Conservation (phyloP, 92 coral and sea anemone genomes). For the Ricordea florida region DNA sequence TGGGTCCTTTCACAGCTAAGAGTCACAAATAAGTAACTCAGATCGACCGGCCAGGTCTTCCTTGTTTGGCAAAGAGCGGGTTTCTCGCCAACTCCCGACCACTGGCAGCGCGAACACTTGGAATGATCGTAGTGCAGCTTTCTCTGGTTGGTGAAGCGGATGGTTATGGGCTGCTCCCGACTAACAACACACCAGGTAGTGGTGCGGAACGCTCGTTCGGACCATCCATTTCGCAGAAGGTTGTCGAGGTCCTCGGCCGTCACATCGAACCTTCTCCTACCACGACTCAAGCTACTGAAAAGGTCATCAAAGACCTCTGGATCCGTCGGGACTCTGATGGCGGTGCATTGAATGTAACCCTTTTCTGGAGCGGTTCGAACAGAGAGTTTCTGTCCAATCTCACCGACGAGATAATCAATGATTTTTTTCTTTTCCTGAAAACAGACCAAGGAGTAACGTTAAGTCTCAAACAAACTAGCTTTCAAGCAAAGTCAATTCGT, state of each 20-base stretch:
- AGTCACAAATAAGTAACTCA: constrained; percentile 4
- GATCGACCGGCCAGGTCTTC: constrained; percentile 21
- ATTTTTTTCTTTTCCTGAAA: constrained; percentile 1
- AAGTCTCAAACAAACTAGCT: neutral
- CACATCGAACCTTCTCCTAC: constrained; percentile 11
- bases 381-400: neutral
- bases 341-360: neutral
- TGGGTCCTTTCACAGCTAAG: neutral
- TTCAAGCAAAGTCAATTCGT: neutral
- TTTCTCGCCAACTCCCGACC: constrained; percentile 24
- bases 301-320: constrained; percentile 1
- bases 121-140: constrained; percentile 20
- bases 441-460: neutral
- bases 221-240: constrained; percentile 19
- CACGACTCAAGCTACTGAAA: constrained; percentile 1
- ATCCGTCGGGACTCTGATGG: constrained; percentile 5
- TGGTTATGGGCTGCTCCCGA: neutral
- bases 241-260: constrained; percentile 16
- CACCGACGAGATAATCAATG: neutral
- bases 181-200: neutral
- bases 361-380: constrained; percentile 5
- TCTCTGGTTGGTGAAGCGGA: constrained; percentile 3
- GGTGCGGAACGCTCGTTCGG: constrained; percentile 10
- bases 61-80: constrained; percentile 16
- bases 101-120: constrained; percentile 23